These are phyloP conservation scores for Agraylea sexmaculata DNA, from an alignment of 1,140 invertebrate genomes.

Conservation along the genomic window DNA sequence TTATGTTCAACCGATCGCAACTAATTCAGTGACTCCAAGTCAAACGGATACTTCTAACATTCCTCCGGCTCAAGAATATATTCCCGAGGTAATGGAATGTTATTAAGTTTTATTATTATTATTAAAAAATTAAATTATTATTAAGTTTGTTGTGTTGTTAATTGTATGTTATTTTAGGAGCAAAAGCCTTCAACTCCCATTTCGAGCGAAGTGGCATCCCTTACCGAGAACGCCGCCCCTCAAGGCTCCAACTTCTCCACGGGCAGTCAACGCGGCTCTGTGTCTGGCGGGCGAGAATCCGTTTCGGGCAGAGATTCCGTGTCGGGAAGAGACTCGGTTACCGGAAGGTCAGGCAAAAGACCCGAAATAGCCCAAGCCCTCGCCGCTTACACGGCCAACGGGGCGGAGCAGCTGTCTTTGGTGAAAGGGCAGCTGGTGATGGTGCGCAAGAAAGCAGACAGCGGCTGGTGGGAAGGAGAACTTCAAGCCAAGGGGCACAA, in stretches of 20 bases:
- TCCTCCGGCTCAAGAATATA: no score
- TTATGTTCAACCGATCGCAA: slow-evolving; percentile 56
- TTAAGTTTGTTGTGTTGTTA: background rate
- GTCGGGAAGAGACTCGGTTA: slow-evolving; percentile 32
- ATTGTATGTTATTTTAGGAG: slow-evolving; percentile 23
- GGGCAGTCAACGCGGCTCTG: slow-evolving; percentile 17
- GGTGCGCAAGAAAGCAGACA: slow-evolving; percentile 90
- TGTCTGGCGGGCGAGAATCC: slow-evolving; percentile 21
- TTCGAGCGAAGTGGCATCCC: slow-evolving; percentile 32
- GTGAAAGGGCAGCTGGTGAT: slow-evolving; percentile 90
- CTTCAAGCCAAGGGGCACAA: slow-evolving; percentile 93
- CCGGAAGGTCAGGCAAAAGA: slow-evolving; percentile 24
- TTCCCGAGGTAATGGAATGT: no score
- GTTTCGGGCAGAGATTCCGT: slow-evolving; percentile 25
- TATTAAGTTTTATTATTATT: no score
- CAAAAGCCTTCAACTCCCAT: slow-evolving; percentile 34
- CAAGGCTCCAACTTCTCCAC: slow-evolving; percentile 11
- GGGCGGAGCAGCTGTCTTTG: slow-evolving; percentile 76
- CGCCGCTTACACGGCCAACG: slow-evolving; percentile 33
- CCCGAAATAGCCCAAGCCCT: slow-evolving; percentile 34
- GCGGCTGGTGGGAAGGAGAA: slow-evolving; percentile 99
- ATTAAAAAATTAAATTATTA: background rate
- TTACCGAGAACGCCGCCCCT: slow-evolving; percentile 24
- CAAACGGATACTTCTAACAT: background rate
- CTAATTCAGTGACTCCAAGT: background rate